phyloP scores from a whole-genome alignment of 2,113 vertebrate genomes.

The Sturnus vulgaris region DNA sequence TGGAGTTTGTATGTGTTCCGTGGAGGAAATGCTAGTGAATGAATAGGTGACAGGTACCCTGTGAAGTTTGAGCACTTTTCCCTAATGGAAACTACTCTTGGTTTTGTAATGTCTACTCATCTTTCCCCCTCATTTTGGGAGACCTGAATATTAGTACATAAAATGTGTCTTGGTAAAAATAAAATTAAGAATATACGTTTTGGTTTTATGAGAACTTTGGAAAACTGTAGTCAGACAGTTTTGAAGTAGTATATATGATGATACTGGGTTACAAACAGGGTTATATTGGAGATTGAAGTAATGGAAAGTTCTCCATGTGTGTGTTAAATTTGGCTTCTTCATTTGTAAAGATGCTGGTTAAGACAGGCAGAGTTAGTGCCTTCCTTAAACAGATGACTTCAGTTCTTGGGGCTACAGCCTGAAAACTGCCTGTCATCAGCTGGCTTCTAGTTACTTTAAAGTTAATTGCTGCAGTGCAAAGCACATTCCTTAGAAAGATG shows the following conservation, averaged over 20 bases:
- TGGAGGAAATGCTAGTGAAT: not conserved
- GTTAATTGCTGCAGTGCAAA: not conserved
- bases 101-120: not conserved
- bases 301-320: not conserved
- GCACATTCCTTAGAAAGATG: not conserved
- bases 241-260: not conserved
- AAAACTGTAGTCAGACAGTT: not conserved
- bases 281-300: not conserved
- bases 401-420: not conserved
- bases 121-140: not conserved
- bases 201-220: not conserved
- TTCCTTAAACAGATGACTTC: conserved; percentile 9
- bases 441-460: conserved; percentile 27
- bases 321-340: not conserved
- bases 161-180: not conserved
- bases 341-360: not conserved
- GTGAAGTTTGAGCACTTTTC: not conserved
- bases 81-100: not conserved
- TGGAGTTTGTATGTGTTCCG: not conserved
- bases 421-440: not conserved
- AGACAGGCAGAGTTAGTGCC: not conserved
- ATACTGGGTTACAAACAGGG: not conserved
- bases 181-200: not conserved
- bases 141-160: not conserved
- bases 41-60: not conserved